These are phyloP conservation scores for Brachirus orientalis DNA, from an alignment of 2,113 vertebrate species.

Conservation along the genomic window DNA sequence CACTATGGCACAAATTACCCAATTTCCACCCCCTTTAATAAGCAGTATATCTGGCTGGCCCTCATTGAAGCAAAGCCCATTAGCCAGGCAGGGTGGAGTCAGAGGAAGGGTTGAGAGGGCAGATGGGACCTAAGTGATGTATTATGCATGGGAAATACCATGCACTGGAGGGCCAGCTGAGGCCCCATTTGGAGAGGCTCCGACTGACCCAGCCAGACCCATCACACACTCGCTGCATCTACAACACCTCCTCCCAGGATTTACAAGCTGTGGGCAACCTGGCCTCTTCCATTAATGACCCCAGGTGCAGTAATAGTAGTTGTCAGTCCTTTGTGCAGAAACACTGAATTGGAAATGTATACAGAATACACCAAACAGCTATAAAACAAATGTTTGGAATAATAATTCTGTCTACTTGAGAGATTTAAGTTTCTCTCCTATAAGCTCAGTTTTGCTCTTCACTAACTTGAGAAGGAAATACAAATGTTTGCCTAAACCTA, in stretches of 20 bases:
- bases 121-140: conserved; percentile 71
- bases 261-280: conserved; percentile 46
- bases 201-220: conserved; percentile 68
- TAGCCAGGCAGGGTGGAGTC: conserved; percentile 47
- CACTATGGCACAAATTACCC: conserved; percentile 58
- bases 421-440: no score
- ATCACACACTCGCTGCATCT: conserved; percentile 45
- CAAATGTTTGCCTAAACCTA: no score
- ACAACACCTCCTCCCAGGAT: conserved; percentile 29
- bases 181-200: conserved; percentile 48
- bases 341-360: conserved; percentile 32
- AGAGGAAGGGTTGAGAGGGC: conserved; percentile 57
- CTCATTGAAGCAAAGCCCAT: conserved; percentile 41
- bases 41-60: conserved; percentile 20
- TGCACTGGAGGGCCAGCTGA: conserved; percentile 66
- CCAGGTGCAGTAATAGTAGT: conserved; percentile 43
- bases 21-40: conserved; percentile 58
- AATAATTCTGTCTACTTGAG: no score
- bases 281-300: conserved; percentile 50
- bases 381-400: no score
- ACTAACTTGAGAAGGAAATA: no score
- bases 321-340: conserved; percentile 47
- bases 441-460: no score
- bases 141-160: conserved; percentile 70
- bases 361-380: neutral